Percentiles rank a stretch among this genome's conserved stretches.
phyloP scores from a whole-genome alignment of 2,797 vertebrate species.

The Melanotaenia pygmaea region DNA sequence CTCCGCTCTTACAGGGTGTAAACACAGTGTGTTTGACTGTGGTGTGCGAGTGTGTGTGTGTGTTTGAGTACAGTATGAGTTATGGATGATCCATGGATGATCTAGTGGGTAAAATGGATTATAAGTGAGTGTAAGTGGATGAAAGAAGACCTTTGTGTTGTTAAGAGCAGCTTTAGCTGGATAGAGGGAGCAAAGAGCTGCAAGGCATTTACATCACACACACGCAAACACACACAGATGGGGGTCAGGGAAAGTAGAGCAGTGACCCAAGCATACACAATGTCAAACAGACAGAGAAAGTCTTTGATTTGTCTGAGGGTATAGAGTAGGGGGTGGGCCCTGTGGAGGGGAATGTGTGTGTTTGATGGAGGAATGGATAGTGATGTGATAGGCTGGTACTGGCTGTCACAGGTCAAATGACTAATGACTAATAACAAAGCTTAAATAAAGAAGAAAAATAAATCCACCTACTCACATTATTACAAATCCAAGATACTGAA shows the following conservation, averaged over 20 bases:
- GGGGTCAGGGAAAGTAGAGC: conserved; percentile 57
- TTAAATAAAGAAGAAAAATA: neutral
- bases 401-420: conserved; percentile 55
- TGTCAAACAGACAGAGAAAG: conserved; percentile 63
- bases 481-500: neutral
- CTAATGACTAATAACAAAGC: conserved; percentile 16
- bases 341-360: conserved; percentile 32
- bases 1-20: conserved; percentile 11
- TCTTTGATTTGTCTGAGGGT: conserved; percentile 71
- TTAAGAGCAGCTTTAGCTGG: conserved; percentile 72
- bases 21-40: conserved; percentile 3
- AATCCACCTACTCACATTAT: neutral
- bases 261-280: conserved; percentile 61
- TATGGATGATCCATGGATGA: conserved; percentile 67
- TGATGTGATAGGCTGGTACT: conserved; percentile 65
- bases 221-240: conserved; percentile 26
- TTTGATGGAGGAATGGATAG: conserved; percentile 21
- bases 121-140: conserved; percentile 69
- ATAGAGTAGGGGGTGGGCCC: conserved; percentile 30
- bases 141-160: conserved; percentile 70
- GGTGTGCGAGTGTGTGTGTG: conserved; percentile 12
- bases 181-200: conserved; percentile 55
- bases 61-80: conserved; percentile 47
- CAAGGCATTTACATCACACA: conserved; percentile 60
- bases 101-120: conserved; percentile 75